phyloP scores from a whole-genome alignment of 2,113 vertebrate species.

The Elaphurus davidianus region DNA sequence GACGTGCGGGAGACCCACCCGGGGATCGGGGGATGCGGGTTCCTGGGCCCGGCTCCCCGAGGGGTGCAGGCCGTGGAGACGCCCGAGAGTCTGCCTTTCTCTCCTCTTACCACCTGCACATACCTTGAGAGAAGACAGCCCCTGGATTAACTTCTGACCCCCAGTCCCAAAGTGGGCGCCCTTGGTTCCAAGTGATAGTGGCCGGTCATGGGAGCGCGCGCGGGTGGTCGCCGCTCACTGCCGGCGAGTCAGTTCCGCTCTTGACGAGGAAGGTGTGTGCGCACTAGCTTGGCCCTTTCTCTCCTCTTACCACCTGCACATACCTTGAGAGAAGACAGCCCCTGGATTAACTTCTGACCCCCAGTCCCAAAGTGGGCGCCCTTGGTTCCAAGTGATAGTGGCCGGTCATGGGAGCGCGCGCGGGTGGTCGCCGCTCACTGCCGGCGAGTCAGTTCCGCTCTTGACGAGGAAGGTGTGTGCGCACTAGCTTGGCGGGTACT shows the following conservation, averaged over 20 bases:
- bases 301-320: fast-evolving
- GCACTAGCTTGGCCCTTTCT: background rate
- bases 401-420: background rate
- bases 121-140: background rate
- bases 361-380: background rate
- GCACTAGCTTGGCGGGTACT: background rate
- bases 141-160: background rate
- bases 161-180: background rate
- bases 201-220: background rate
- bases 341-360: background rate
- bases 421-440: background rate
- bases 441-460: background rate
- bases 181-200: background rate
- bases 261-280: background rate
- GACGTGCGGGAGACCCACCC: background rate
- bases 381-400: background rate
- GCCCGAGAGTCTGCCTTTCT: background rate
- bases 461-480: background rate
- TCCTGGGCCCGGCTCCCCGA: background rate
- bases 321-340: background rate
- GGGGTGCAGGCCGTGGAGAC: too few relatives aligned
- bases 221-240: background rate
- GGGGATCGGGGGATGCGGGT: background rate
- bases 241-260: background rate
- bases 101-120: fast-evolving